Percentiles rank a stretch among this genome's conserved stretches.
Conservation (phyloP, 2,113 vertebrate genomes). For the human (Homo sapiens) region GRCh38 chr2:171338501-171339000, state of each 20-base stretch:
- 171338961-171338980: neutral
- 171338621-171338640: too few relatives aligned
- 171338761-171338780: constrained; percentile 26
- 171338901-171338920: constrained; percentile 42
- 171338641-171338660: neutral
- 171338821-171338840: constrained; percentile 45
- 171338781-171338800: constrained; percentile 30
- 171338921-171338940: constrained; percentile 49
- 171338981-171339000: neutral
- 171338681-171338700: neutral
- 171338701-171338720: neutral
- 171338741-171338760: constrained; percentile 16
- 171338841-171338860: constrained; percentile 42
- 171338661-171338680: constrained; percentile 41
- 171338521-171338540: too few relatives aligned
- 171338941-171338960: neutral
- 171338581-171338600: too few relatives aligned
- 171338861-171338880: constrained; percentile 22
- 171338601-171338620: too few relatives aligned
- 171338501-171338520: too few relatives aligned
- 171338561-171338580: too few relatives aligned
- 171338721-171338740: neutral
- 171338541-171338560: too few relatives aligned
- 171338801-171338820: neutral
- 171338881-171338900: constrained; percentile 36